A percentile compares a stretch with the other conserved stretches of the same genome.
phyloP scores from a whole-genome alignment of 2,113 vertebrate species.

The Motacilla tschutschensis region DNA sequence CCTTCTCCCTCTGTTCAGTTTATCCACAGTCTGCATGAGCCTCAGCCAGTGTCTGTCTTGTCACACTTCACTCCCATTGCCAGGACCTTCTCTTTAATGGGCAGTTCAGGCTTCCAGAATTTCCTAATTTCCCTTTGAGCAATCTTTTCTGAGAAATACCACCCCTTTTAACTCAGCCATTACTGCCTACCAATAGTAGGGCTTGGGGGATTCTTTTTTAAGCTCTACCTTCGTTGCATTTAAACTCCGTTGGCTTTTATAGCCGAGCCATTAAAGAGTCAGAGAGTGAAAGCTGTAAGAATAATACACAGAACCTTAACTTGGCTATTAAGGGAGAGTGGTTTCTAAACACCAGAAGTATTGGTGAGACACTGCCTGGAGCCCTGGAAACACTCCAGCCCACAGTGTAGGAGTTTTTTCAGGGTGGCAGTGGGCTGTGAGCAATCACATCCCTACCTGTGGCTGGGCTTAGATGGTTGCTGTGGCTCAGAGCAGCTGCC shows the following conservation, averaged over 20 bases:
- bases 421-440: neutral
- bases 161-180: neutral
- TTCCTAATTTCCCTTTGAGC: neutral
- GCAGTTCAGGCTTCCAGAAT: neutral
- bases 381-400: neutral
- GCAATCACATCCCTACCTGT: neutral
- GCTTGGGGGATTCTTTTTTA: neutral
- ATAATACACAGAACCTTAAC: neutral
- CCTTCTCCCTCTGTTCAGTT: neutral
- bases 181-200: neutral
- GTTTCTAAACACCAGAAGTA: neutral
- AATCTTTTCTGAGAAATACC: neutral
- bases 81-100: neutral
- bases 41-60: neutral
- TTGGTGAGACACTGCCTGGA: neutral
- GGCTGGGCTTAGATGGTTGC: neutral
- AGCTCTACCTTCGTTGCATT: neutral
- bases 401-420: neutral
- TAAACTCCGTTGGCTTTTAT: slow-evolving; percentile 11
- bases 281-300: neutral
- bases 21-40: neutral
- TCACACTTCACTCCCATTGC: neutral
- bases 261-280: neutral
- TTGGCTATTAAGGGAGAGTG: neutral
- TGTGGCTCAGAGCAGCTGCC: neutral